phyloP scores from a whole-genome alignment of 1,140 invertebrate genomes.

The Aphaenogaster ashmeadi region DNA sequence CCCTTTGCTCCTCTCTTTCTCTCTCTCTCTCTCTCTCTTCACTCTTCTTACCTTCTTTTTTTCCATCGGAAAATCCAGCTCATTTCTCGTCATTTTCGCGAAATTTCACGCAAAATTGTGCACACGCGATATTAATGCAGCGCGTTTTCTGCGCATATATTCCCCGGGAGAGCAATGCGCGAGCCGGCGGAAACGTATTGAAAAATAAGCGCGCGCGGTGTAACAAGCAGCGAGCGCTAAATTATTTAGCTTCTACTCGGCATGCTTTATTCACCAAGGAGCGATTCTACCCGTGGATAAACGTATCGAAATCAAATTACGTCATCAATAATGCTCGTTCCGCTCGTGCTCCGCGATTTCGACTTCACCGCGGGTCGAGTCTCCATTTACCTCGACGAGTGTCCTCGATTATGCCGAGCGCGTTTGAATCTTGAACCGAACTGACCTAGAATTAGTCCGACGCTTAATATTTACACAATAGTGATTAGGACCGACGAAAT shows the following conservation, averaged over 20 bases:
- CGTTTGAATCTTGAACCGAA: neutral
- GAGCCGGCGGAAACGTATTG: constrained; percentile 40
- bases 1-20: neutral
- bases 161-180: constrained; percentile 32
- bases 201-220: constrained; percentile 45
- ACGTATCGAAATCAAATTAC: constrained; percentile 54
- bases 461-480: constrained; percentile 5
- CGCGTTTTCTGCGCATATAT: constrained; percentile 19
- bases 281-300: constrained; percentile 14
- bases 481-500: too few species aligned
- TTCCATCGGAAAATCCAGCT: constrained; percentile 37
- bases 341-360: neutral
- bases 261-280: neutral
- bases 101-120: constrained; percentile 41
- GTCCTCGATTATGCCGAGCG: constrained; percentile 27
- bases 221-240: constrained; percentile 17
- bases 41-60: neutral
- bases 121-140: constrained; percentile 30
- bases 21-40: neutral
- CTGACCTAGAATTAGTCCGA: constrained; percentile 10
- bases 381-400: constrained; percentile 14
- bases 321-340: constrained; percentile 41
- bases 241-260: constrained; percentile 37
- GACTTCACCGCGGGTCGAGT: constrained; percentile 35
- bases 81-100: constrained; percentile 47